Percentiles rank a stretch among this genome's conserved stretches.
phyloP scores from a whole-genome alignment of 1,140 invertebrate species.

The Wasmannia auropunctata region DNA sequence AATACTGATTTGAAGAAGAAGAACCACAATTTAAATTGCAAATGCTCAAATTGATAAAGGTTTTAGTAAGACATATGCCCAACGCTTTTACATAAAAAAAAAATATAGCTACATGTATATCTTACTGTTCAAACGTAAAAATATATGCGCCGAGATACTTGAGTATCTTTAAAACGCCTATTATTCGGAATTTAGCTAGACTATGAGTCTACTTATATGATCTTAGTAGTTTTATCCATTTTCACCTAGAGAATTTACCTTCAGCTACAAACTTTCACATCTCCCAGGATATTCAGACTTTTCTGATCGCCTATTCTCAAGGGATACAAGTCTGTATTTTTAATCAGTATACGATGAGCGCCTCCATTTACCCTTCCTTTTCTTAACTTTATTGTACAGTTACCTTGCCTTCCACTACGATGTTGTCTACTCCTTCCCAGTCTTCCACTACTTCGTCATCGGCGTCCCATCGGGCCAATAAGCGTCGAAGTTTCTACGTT shows the following conservation, averaged over 20 bases:
- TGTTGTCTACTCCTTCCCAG: slow-evolving; percentile 29
- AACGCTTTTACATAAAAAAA: slow-evolving; percentile 26
- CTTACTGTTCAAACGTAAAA: background rate
- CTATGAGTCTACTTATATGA: slow-evolving; percentile 42
- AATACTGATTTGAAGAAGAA: slow-evolving; percentile 31
- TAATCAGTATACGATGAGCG: slow-evolving; percentile 57
- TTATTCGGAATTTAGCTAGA: background rate
- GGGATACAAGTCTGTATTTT: slow-evolving; percentile 57
- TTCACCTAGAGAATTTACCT: slow-evolving; percentile 48
- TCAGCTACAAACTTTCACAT: slow-evolving; percentile 38
- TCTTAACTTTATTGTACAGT: slow-evolving; percentile 45
- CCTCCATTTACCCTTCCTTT: slow-evolving; percentile 49
- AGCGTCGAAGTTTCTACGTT: slow-evolving; percentile 51
- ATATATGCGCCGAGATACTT: background rate
- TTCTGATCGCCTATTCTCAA: slow-evolving; percentile 51
- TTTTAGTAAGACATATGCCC: slow-evolving; percentile 17
- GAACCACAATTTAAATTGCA: slow-evolving; percentile 43
- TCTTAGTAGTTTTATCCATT: slow-evolving; percentile 18
- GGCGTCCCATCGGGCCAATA: slow-evolving; percentile 49
- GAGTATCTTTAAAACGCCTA: background rate
- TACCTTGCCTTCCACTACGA: background rate
- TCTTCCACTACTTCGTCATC: slow-evolving; percentile 47
- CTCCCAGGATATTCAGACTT: slow-evolving; percentile 46
- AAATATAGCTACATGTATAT: background rate
- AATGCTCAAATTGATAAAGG: slow-evolving; percentile 44